These are phyloP conservation scores for Notarius quadriscutis DNA, from an alignment of 2,113 vertebrate genomes.

Conservation along the genomic window DNA sequence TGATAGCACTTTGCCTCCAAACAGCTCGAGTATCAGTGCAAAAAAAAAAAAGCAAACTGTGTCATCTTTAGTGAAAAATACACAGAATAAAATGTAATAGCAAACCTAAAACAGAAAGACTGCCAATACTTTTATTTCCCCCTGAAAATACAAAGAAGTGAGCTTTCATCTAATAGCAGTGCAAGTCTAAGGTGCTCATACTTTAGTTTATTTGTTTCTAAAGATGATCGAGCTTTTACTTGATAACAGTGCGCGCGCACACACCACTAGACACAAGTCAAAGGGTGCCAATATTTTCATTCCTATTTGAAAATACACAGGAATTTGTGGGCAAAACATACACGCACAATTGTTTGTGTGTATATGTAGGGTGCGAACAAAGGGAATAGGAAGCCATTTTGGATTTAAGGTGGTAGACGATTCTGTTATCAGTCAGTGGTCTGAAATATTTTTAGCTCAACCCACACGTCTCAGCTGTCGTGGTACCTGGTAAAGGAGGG, in stretches of 20 bases:
- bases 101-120: neutral
- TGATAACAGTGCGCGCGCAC: accelerated
- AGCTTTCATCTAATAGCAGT: neutral
- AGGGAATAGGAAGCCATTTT: neutral
- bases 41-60: neutral
- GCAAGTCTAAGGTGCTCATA: neutral
- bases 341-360: neutral
- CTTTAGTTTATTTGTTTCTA: neutral
- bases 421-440: neutral
- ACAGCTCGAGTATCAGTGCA: neutral
- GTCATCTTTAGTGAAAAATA: neutral
- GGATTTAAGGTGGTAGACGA: neutral
- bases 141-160: neutral
- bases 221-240: neutral
- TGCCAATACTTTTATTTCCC: neutral
- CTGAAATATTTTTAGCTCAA: neutral
- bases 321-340: neutral
- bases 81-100: neutral
- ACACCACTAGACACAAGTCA: neutral
- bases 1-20: neutral
- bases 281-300: neutral
- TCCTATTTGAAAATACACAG: neutral
- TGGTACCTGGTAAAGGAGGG: neutral
- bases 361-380: neutral
- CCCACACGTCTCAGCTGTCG: neutral